These are phyloP conservation scores for Mionectes macconnelli DNA, from an alignment of 2,113 vertebrate genomes.

Conservation along the genomic window DNA sequence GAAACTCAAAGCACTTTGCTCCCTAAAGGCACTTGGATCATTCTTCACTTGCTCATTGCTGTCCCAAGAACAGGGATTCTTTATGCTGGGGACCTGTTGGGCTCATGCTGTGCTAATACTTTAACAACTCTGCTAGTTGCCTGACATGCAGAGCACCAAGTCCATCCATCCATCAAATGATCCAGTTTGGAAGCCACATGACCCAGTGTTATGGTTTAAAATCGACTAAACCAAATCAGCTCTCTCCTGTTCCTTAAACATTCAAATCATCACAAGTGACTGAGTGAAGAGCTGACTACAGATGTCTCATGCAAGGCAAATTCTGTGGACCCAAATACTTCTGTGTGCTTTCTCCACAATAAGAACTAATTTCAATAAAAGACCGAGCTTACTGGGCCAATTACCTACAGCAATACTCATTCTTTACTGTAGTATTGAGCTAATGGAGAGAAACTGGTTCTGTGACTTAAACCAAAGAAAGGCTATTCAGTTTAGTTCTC, in stretches of 20 bases:
- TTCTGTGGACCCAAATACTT: neutral
- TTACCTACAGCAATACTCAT: neutral
- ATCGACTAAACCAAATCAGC: neutral
- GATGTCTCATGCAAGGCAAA: neutral
- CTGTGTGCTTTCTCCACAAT: neutral
- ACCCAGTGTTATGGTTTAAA: fast-evolving
- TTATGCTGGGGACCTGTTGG: too few relatives aligned
- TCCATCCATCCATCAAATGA: neutral
- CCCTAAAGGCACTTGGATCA: neutral
- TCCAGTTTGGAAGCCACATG: neutral
- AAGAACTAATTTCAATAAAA: neutral
- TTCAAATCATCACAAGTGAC: neutral
- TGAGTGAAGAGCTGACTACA: neutral
- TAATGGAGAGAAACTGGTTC: neutral
- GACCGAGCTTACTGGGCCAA: neutral
- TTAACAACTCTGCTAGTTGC: neutral
- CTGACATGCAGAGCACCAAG: neutral
- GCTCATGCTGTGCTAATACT: neutral
- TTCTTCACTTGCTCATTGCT: neutral
- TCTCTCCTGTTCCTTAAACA: neutral
- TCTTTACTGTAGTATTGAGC: neutral
- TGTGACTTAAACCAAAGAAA: neutral
- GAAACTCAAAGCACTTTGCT: neutral
- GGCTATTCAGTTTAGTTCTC: neutral
- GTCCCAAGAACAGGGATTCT: neutral